These are phyloP conservation scores for Callaeas wilsoni DNA, from an alignment of 2,113 vertebrate genomes.

Conservation along the genomic window DNA sequence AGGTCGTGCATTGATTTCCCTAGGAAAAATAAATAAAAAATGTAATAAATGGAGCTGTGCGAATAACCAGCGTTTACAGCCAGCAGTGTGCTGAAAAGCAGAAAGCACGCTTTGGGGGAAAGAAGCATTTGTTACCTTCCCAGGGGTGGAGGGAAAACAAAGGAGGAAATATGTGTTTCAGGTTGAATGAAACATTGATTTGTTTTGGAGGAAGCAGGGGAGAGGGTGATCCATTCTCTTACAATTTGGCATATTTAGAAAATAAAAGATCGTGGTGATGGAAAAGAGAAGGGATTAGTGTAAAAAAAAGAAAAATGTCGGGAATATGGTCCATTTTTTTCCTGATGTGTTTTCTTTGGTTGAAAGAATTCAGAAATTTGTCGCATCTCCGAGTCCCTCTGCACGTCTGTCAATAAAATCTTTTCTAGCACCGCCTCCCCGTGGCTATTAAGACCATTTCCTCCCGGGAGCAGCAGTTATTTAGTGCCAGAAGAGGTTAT, in stretches of 20 bases:
- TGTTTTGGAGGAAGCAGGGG: background rate
- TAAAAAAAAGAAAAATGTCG: background rate
- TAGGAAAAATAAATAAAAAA: background rate
- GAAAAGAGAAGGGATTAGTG: background rate
- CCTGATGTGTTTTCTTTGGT: background rate
- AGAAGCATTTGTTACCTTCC: conserved; percentile 2
- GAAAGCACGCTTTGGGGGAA: background rate
- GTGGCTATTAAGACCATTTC: background rate
- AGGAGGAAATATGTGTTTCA: conserved; percentile 1
- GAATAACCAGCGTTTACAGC: background rate
- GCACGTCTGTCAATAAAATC: background rate
- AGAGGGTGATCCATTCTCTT: background rate
- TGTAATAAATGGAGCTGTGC: background rate
- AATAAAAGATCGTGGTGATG: background rate
- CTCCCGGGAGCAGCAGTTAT: background rate
- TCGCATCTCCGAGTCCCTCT: background rate
- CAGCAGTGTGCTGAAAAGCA: background rate
- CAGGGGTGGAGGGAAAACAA: background rate
- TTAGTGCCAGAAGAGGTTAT: background rate
- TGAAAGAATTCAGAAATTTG: background rate
- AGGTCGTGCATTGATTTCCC: background rate
- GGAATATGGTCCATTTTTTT: background rate
- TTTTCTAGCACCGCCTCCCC: background rate
- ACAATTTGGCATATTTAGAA: background rate
- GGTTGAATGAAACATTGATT: conserved; percentile 37